phyloP scores from a whole-genome alignment of 64 coral and sea anemone species.

The Actinia tenebrosa region DNA sequence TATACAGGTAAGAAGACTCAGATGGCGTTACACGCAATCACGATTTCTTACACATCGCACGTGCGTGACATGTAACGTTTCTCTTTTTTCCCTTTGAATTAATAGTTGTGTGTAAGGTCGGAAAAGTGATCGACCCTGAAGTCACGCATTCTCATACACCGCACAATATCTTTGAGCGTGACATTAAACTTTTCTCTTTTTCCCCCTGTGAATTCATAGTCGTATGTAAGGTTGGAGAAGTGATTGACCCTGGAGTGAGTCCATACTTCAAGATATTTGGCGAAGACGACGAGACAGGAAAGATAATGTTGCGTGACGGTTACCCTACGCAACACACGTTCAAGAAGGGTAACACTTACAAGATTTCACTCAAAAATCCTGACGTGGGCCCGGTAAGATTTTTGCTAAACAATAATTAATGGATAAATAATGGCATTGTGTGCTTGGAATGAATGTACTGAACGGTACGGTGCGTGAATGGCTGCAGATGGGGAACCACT shows the following conservation, averaged over 20 bases:
- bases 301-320: slow-evolving; percentile 80
- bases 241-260: slow-evolving; percentile 64
- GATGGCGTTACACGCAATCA: background rate
- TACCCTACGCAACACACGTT: slow-evolving; percentile 62
- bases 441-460: too few species aligned
- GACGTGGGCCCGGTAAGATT: slow-evolving; percentile 75
- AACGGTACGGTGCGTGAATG: too few species aligned
- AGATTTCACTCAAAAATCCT: slow-evolving; percentile 66
- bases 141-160: background rate
- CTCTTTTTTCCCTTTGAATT: background rate
- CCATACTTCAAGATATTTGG: slow-evolving; percentile 82
- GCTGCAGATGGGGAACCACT: too few species aligned
- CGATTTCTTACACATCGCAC: background rate
- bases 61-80: background rate
- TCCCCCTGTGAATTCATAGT: slow-evolving; percentile 20
- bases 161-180: background rate
- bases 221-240: slow-evolving; percentile 65
- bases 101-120: slow-evolving; percentile 51
- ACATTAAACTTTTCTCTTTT: background rate
- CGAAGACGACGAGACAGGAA: slow-evolving; percentile 65
- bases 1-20: background rate
- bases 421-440: too few species aligned
- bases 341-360: slow-evolving; percentile 77
- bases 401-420: background rate
- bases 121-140: slow-evolving; percentile 56